Percentiles rank a stretch among this genome's conserved stretches.
Conservation (phyloP, 2,888 invertebrate species). For the Neria commutata region DNA sequence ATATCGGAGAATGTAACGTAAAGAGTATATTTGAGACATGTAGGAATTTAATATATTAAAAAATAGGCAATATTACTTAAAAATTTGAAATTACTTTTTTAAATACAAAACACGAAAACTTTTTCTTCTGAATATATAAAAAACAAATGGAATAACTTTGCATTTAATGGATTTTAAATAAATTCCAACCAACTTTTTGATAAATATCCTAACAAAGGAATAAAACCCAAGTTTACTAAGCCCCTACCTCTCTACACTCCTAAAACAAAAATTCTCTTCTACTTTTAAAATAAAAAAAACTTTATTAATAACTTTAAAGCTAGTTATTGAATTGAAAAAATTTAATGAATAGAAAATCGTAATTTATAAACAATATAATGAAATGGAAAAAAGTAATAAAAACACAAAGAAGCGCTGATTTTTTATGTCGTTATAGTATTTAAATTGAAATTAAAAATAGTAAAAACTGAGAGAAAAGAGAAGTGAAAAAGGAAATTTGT, state of each 20-base stretch:
- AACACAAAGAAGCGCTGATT: slow-evolving; percentile 50
- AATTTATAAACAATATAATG: slow-evolving; percentile 26
- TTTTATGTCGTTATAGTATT: slow-evolving; percentile 60
- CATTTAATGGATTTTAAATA: slow-evolving; percentile 55
- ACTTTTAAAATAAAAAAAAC: slow-evolving; percentile 22
- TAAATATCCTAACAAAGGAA: slow-evolving; percentile 6
- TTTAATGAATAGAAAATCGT: slow-evolving; percentile 40
- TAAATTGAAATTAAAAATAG: slow-evolving; percentile 47
- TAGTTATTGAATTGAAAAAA: slow-evolving; percentile 45
- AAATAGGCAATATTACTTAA: slow-evolving; percentile 16
- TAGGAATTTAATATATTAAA: background rate
- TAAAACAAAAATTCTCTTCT: slow-evolving; percentile 17
- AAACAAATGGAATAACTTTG: slow-evolving; percentile 56
- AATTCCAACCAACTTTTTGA: slow-evolving; percentile 22
- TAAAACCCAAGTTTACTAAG: background rate
- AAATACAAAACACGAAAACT: slow-evolving; percentile 34
- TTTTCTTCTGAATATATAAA: slow-evolving; percentile 43
- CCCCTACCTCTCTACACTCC: no score
- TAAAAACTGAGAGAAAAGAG: slow-evolving; percentile 29
- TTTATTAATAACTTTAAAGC: slow-evolving; percentile 24
- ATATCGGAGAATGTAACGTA: no score
- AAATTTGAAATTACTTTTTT: slow-evolving; percentile 6
- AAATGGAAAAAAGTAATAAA: slow-evolving; percentile 29
- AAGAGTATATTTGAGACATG: no score
- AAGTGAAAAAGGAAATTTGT: slow-evolving; percentile 48